A percentile compares a stretch with the other conserved stretches of the same genome.
phyloP scores from a whole-genome alignment of 2,797 vertebrate species.

The Nannoperca obscura region DNA sequence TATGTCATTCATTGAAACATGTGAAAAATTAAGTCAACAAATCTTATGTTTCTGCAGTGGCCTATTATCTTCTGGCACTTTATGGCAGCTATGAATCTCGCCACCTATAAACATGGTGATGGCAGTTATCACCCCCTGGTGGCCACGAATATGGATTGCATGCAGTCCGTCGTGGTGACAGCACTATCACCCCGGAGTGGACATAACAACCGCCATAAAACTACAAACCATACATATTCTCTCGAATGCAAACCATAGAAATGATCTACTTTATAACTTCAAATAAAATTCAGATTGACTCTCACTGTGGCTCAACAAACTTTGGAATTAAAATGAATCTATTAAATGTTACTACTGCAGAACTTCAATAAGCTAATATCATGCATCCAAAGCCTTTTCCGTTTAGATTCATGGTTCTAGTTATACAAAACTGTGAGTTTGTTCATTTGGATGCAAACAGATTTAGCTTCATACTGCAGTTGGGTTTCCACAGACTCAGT shows the following conservation, averaged over 20 bases:
- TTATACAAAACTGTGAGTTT: conserved; percentile 20
- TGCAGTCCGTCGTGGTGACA: background rate
- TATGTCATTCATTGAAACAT: conserved; percentile 23
- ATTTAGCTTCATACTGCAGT: conserved; percentile 30
- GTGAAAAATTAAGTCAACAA: conserved; percentile 25
- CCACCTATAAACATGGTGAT: conserved; percentile 40
- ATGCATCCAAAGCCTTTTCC: background rate
- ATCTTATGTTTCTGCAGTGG: conserved; percentile 37
- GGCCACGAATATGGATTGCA: conserved; percentile 52
- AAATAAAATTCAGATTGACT: background rate
- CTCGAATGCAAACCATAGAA: background rate
- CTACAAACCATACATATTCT: background rate
- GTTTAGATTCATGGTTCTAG: conserved; percentile 17
- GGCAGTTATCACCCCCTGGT: conserved; percentile 74
- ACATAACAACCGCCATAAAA: conserved; percentile 21
- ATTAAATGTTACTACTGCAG: conserved; percentile 12
- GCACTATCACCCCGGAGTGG: background rate
- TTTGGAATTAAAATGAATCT: conserved; percentile 31
- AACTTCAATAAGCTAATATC: too few species aligned
- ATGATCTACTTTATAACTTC: conserved; percentile 6
- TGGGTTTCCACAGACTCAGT: conserved; percentile 20
- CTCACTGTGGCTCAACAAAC: conserved; percentile 6
- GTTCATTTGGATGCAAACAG: conserved; percentile 18
- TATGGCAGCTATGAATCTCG: conserved; percentile 53
- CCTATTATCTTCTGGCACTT: conserved; percentile 30